Conservation (phyloP, 2,113 vertebrate species). For the Gadus chalcogrammus region DNA sequence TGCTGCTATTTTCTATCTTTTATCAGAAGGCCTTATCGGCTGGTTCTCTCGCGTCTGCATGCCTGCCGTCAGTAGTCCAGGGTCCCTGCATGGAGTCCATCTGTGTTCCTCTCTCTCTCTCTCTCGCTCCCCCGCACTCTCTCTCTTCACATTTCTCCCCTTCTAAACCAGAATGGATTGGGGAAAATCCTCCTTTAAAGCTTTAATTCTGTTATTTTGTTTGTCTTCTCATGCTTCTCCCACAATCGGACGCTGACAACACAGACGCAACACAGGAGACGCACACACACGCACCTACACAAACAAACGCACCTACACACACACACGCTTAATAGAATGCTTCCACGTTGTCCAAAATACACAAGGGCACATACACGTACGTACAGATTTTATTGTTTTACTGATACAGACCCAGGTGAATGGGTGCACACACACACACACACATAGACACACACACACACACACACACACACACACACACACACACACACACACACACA, state of each 20-base stretch:
- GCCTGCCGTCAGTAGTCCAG: slow-evolving; percentile 81
- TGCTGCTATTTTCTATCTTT: slow-evolving; percentile 95
- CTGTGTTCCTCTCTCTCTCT: slow-evolving; percentile 9
- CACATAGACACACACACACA: no score
- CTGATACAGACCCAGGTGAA: no score
- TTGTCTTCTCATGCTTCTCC: background rate
- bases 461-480: no score
- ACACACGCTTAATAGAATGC: background rate
- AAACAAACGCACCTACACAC: no score
- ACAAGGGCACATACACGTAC: no score
- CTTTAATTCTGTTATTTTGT: background rate
- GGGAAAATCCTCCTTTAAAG: background rate
- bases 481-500: no score
- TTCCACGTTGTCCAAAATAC: no score
- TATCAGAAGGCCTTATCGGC: slow-evolving; percentile 86
- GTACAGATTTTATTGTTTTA: no score
- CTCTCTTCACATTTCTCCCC: background rate
- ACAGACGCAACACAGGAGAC: background rate
- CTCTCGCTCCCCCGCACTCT: slow-evolving; percentile 32
- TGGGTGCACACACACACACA: no score
- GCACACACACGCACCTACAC: background rate
- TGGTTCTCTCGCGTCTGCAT: slow-evolving; percentile 81
- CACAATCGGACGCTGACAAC: background rate
- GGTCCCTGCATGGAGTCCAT: slow-evolving; percentile 50
- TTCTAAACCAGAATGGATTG: background rate